Base-by-base conservation (phyloP, 53 echinoderm and acorn worm species). In the Crossaster papposus region DNA sequence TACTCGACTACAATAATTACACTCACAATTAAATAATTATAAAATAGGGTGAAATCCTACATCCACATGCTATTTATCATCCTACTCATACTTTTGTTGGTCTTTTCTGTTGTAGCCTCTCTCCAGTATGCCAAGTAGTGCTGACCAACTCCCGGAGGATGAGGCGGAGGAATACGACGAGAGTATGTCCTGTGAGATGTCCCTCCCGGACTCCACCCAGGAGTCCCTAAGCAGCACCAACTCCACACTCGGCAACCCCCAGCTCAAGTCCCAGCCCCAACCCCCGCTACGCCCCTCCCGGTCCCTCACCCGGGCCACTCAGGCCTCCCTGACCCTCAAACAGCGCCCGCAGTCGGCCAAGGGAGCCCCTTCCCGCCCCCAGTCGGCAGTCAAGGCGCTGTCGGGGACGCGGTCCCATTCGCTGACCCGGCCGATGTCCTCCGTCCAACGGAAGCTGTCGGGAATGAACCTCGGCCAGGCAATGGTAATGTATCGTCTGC, bases 61-160 rank as follows among this genome's bases (percentile, higher is more conserved):
- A 1, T 1, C 9, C 0, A 44, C 5, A 44, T 44, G 44, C 9
- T 44, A 44, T 7, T 44, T 1, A 14, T 20, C 6, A 14, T 9
- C n/a, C 33, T 63, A 52, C 17, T 72, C 53, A 20, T 0, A 68
- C 4, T 32, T 51, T 23, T 26, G 23, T 71, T 51, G 24, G 14
- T 62, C 31, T 28, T 26, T 70, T 11, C 26, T 77, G 14, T 77
- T 54, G 36, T 75, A 97, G 95, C 99, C 99, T 9, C 82, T 99
- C 15, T 96, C 99, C 52, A 94, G 93, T 65, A 99, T 99, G 99
- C 99, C 99, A 77, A 91, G 81, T 36, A 91, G 85, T 30, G 90
- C 85, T 38, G 95, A 93, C 26, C 85, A 88, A 33, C 68, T 72
- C 29, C 80, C 85, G 2, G 93, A 95, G 22, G 94, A 89, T 5